Percentiles rank a stretch among this genome's conserved stretches.
These are phyloP conservation scores for Palaemon carinicauda DNA, from an alignment of 1,140 invertebrate species.

Conservation along the genomic window DNA sequence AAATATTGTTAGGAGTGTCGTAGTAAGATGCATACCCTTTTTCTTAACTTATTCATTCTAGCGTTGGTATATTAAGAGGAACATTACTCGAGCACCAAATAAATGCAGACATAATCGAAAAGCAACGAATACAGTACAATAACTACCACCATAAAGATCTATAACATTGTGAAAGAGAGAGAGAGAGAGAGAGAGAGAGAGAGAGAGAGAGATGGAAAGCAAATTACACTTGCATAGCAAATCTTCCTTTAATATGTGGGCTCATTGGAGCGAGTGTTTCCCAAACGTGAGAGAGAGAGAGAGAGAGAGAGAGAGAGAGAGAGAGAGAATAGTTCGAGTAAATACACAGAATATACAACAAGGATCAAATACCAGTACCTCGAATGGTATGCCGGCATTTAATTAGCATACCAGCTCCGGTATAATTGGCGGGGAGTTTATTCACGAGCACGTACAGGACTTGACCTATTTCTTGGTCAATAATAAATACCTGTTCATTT, in stretches of 20 bases:
- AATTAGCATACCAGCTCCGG: too few relatives aligned
- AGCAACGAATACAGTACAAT: not conserved
- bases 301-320: constrained; percentile 14
- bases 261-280: not conserved
- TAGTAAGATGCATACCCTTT: too few relatives aligned
- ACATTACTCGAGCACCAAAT: too few relatives aligned
- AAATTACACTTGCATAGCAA: too few relatives aligned
- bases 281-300: not conserved
- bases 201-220: not conserved
- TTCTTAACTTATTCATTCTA: too few relatives aligned
- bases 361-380: not conserved
- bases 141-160: not conserved
- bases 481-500: too few relatives aligned
- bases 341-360: not conserved
- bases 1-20: too few relatives aligned
- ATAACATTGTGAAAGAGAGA: not conserved
- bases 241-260: not conserved
- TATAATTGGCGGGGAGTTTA: too few relatives aligned
- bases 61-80: too few relatives aligned
- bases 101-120: too few relatives aligned
- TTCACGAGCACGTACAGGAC: too few relatives aligned
- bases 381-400: not conserved
- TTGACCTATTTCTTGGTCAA: too few relatives aligned
- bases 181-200: constrained; percentile 23
- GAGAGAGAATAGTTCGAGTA: not conserved